Evolutionary conservation across 2,888 invertebrate species (phyloP), one percentile per base, ranked within the genome.

Genomic region (Melanargia galathea): DNA sequence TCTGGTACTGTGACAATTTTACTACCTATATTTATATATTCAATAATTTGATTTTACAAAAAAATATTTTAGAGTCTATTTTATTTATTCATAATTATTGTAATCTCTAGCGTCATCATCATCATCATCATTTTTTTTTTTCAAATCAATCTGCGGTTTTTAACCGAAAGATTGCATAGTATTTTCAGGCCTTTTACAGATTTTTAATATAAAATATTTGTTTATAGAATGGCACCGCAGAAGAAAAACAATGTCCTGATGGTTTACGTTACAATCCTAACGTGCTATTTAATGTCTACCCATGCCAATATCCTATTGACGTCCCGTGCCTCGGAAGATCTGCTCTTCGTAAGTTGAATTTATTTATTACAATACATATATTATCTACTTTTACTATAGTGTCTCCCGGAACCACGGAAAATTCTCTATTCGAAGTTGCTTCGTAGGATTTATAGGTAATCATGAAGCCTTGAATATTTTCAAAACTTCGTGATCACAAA

Each of bases 241-340:
- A 95, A 78, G 94, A 96, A 78, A 95, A 95, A 75, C 81, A 94
- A 3, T 97, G 97, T 70, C 95, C 96, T 0, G 97, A 97, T 75
- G 97, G 97, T 43, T 90, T 97, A 20, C 92, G 95, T 0, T 97
- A 94, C 87, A 96, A 97, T 77, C 93, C 95, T 5, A 93, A 95
- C 54, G 88, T 92, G 2, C 93, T 93, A 22, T 90, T 92, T 73
- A 93, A 93, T 64, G 93, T 93, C 18, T 96, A 95, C 78, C 96
- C 96, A 2, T 97, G 97, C 78, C 94, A 95, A 74, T 97, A 97
- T 83, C 97, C 97, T 56, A 95, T 95, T 66, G 97, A 97, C 71
- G 95, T 96, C 6, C 91, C 94, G 67, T 97, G 97, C 77, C 92
- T 92, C 2, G 95, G 94, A 72, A 92, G 96, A 69, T 91, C 94